Conservation (phyloP, 2,113 vertebrate species). For the Centropristis striata region DNA sequence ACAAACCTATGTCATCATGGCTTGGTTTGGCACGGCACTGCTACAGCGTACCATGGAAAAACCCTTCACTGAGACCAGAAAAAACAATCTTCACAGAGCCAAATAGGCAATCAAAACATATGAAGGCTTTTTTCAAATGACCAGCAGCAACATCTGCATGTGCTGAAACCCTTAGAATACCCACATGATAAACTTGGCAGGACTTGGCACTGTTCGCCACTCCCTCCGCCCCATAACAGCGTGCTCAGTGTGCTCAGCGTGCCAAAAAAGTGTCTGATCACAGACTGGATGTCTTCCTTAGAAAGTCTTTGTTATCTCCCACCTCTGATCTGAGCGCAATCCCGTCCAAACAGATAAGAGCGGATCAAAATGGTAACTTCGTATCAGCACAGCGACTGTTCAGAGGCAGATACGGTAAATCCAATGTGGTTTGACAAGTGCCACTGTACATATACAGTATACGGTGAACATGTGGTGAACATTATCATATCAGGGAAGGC, state of each 20-base stretch:
- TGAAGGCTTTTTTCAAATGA: neutral
- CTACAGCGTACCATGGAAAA: neutral
- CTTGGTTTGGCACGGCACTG: neutral
- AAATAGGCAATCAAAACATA: neutral
- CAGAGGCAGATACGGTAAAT: neutral
- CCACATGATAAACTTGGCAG: neutral
- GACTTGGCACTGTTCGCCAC: neutral
- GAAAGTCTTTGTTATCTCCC: slow-evolving; percentile 40
- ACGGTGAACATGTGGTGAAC: neutral
- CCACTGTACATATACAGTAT: neutral
- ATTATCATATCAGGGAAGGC: neutral
- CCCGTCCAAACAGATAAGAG: slow-evolving; percentile 42
- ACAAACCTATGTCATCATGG: neutral
- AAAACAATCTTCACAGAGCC: neutral
- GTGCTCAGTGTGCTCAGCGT: slow-evolving; percentile 6
- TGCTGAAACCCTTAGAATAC: neutral
- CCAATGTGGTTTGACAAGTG: neutral
- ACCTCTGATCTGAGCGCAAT: slow-evolving; percentile 36
- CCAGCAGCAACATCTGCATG: slow-evolving; percentile 23
- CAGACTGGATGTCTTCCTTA: slow-evolving; percentile 47
- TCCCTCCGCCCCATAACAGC: slow-evolving; percentile 5
- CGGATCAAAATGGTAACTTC: slow-evolving; percentile 27
- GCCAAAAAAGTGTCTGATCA: slow-evolving; percentile 46
- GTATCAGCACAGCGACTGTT: neutral
- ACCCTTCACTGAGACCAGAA: neutral